Conservation (phyloP, 2,113 vertebrate genomes). For the Hemicordylus capensis region DNA sequence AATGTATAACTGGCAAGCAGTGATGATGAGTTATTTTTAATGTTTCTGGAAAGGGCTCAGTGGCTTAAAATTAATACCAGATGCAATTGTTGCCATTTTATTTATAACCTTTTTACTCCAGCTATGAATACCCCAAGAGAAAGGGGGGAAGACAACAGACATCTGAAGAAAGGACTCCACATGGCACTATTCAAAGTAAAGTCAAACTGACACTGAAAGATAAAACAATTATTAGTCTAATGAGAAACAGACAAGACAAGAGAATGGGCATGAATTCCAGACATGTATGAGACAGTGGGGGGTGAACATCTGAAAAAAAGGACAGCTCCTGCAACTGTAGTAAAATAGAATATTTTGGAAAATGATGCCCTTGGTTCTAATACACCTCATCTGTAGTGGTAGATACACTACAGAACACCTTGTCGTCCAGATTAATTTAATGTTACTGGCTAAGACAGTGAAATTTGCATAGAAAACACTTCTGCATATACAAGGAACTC, state of each 20-base stretch:
- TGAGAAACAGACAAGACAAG: background rate
- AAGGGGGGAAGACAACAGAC: background rate
- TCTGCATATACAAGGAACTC: background rate
- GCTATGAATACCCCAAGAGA: background rate
- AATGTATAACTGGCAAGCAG: background rate
- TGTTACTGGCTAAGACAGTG: rapidly evolving
- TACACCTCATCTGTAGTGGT: background rate
- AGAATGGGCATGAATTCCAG: background rate
- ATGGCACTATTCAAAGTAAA: background rate
- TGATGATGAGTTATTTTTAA: background rate
- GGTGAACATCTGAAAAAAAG: background rate
- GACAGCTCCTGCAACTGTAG: rapidly evolving
- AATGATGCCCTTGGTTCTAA: background rate
- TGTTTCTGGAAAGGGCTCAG: background rate
- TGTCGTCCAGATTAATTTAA: background rate
- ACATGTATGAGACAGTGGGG: background rate
- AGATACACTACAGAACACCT: background rate
- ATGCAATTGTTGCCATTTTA: background rate
- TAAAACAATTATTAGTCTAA: background rate
- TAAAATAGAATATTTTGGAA: background rate
- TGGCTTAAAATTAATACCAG: background rate
- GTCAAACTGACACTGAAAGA: conserved; percentile 12
- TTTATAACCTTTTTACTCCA: background rate
- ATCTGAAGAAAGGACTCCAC: background rate
- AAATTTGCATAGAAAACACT: background rate